Evolutionary conservation across 2,797 vertebrate species (phyloP), one percentile per base, ranked within the genome.

Genomic region (Lepilemur ruficaudatus): DNA sequence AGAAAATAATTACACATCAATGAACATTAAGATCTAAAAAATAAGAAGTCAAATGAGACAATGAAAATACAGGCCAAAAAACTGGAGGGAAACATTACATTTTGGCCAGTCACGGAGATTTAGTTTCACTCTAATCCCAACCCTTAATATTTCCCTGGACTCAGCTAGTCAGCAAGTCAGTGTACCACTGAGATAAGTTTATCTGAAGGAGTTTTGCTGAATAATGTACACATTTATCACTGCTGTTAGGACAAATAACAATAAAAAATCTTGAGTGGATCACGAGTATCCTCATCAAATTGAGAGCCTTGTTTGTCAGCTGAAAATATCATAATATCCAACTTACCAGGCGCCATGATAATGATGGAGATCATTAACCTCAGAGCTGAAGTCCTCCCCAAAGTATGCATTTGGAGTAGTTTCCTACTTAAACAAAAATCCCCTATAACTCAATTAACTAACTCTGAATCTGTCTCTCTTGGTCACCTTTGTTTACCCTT

Each of bases 321-420:
- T 43, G 50, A 83, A 93, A 92, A 70, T 69, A 12, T 81, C 32
- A 91, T 22, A 57, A 7, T 32, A 32, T 94, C 41, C 73, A 6
- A 96, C 94, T 97, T 93, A 96, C 93, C 94, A 46, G 32, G 17
- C 11, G 32, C 23, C 4, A 8, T 22, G 15, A 81, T 35, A n/a
- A 28, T 13, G 11, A 91, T 32, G 67, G 48, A 81, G 55, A 83
- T 91, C 35, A 96, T 89, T 50, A 91, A 55, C 2, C 0, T 43
- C 69, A 85, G 63, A 76, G 35, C 12, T 1, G 32, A 92, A 81
- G 7, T 78, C 30, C 2, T 94, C 41, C 9, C 20, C 12, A 61
- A 35, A n/a, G n/a, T 38, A 1, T 57, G 15, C 93, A 91, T 95
- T 92, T 91, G 59, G 23, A 83, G 23, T 61, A 11, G 13, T n/a